Percentiles rank a stretch among this genome's conserved stretches.
Evolutionary conservation across 2,113 vertebrate genomes (phyloP).

Genomic region (Corapipo altera): DNA sequence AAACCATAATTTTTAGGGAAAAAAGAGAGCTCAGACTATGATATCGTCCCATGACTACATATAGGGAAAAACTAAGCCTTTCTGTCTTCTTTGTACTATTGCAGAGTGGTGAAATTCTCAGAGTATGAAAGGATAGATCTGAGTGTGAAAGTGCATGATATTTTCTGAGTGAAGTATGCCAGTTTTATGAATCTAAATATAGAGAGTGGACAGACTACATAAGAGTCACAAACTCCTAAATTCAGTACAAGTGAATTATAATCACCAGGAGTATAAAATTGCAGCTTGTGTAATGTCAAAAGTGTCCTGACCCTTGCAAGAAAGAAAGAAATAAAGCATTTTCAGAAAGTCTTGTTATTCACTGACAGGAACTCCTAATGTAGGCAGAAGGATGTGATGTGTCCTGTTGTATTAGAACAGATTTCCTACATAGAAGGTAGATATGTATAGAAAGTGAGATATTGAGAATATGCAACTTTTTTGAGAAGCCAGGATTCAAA

Average conservation of each 20-base stretch:
- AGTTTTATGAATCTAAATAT: conserved; percentile 11
- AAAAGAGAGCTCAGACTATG: background rate
- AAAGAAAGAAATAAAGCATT: background rate
- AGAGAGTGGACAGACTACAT: background rate
- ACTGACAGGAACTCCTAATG: background rate
- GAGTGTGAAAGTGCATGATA: background rate
- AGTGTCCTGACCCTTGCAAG: background rate
- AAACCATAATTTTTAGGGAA: background rate
- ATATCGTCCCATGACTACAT: background rate
- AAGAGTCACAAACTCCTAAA: background rate
- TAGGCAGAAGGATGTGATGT: background rate
- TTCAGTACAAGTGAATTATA: background rate
- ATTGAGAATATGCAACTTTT: background rate
- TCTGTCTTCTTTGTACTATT: background rate
- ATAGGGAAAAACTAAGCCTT: background rate
- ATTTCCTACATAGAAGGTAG: background rate
- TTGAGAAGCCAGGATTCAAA: background rate
- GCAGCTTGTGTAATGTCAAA: background rate
- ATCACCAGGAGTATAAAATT: background rate
- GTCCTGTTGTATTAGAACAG: background rate
- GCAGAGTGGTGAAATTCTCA: background rate
- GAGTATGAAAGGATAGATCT: background rate
- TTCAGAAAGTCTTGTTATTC: background rate
- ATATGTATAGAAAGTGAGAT: background rate
- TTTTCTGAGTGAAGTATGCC: background rate